Percentiles rank a stretch among this genome's conserved stretches.
phyloP scores from a whole-genome alignment of 1,140 invertebrate species.

The Caenorhabditis briggsae region DNA sequence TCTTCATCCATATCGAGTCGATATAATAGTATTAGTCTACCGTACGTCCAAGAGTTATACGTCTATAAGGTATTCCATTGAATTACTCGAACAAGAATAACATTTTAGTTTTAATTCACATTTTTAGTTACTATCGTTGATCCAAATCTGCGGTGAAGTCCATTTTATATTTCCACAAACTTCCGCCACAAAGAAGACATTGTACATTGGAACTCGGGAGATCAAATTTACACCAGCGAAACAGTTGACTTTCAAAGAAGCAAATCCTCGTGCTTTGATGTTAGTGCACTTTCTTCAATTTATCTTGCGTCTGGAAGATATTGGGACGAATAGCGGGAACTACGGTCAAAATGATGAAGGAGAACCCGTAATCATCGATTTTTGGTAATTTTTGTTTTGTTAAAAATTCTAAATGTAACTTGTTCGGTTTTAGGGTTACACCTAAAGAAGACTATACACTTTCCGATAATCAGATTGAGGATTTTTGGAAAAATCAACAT shows the following conservation, averaged over 20 bases:
- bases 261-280: neutral
- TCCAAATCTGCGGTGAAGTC: neutral
- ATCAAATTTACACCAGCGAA: neutral
- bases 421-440: neutral
- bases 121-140: neutral
- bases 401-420: neutral
- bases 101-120: neutral
- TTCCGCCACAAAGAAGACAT: neutral
- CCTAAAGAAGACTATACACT: neutral
- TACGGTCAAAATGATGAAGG: neutral
- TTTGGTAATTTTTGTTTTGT: neutral
- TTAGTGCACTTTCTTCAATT: neutral
- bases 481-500: neutral
- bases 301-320: neutral
- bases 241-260: neutral
- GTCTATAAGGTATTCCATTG: constrained; percentile 2
- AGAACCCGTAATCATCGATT: neutral
- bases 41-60: neutral
- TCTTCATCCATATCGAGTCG: neutral
- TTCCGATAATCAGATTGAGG: neutral
- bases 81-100: neutral
- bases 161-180: neutral
- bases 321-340: neutral
- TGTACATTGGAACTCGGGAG: neutral
- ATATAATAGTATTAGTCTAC: neutral